phyloP scores from a whole-genome alignment of 2,888 invertebrate species.

The Drepana falcataria region DNA sequence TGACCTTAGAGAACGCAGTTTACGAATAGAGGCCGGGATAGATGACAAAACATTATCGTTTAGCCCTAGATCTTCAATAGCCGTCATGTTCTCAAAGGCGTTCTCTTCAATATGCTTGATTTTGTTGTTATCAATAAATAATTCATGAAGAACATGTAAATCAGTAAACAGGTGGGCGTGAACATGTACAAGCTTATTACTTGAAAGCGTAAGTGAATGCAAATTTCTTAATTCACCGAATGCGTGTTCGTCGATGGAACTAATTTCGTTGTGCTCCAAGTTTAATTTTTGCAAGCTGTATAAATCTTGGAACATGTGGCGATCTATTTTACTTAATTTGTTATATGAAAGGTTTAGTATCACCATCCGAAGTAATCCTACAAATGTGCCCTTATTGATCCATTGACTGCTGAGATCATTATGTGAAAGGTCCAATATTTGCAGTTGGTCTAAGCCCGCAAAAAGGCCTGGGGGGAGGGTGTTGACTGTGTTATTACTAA shows the following conservation, averaged over 20 bases:
- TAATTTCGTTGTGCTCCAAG: constrained; percentile 85
- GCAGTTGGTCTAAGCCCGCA: constrained; percentile 83
- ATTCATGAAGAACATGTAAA: constrained; percentile 84
- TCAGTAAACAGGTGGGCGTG: constrained; percentile 84
- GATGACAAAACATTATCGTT: constrained; percentile 84
- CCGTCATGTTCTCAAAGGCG: constrained; percentile 87
- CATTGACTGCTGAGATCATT: constrained; percentile 86
- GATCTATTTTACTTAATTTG: constrained; percentile 82
- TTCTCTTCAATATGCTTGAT: constrained; percentile 83
- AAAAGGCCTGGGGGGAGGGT: constrained; percentile 86
- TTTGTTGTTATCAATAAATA: constrained; percentile 86
- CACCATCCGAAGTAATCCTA: constrained; percentile 84
- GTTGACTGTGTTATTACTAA: constrained; percentile 87
- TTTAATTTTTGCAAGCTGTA: constrained; percentile 86
- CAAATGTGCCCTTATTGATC: constrained; percentile 86
- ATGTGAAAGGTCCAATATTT: constrained; percentile 83
- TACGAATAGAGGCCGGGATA: constrained; percentile 83
- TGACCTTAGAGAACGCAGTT: constrained; percentile 83
- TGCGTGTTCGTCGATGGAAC: constrained; percentile 83
- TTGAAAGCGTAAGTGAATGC: constrained; percentile 85
- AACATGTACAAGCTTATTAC: constrained; percentile 83
- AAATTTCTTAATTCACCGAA: constrained; percentile 86
- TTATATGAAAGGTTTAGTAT: constrained; percentile 87
- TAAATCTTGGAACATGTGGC: constrained; percentile 84
- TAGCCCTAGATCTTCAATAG: constrained; percentile 85